Conservation (phyloP, 30 jellyfish, hydroid and myxozoan species). For the Chrysaora quinquecirrha region DNA sequence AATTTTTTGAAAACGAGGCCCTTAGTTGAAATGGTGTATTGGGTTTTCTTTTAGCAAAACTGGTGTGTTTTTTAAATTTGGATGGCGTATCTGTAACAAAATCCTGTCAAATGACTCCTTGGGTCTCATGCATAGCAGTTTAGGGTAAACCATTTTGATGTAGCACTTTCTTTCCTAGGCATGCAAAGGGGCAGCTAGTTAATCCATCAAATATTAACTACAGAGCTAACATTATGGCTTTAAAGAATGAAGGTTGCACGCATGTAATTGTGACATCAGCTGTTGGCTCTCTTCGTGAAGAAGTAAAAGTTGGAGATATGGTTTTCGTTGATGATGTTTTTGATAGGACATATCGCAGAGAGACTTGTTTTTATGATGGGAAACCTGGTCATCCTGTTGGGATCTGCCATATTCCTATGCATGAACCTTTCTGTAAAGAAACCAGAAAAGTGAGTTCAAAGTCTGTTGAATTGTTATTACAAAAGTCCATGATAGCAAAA, state of each 20-base stretch:
- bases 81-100: no score
- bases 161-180: no score
- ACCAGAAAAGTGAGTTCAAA: constrained; percentile 81
- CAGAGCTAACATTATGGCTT: constrained; percentile 96
- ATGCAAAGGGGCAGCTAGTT: constrained; percentile 75
- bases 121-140: no score
- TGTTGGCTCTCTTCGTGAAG: constrained; percentile 94
- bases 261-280: constrained; percentile 96
- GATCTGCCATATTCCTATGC: constrained; percentile 93
- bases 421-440: constrained; percentile 88
- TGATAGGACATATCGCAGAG: constrained; percentile 86
- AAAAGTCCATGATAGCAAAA: no score
- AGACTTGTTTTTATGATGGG: constrained; percentile 91
- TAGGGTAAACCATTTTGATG: no score
- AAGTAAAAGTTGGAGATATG: constrained; percentile 78
- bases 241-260: constrained; percentile 93
- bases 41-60: no score
- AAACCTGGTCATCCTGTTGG: constrained; percentile 79
- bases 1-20: no score
- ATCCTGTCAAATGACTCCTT: no score
- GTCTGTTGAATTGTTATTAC: no score
- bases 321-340: constrained; percentile 88
- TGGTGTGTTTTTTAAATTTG: no score
- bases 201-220: constrained; percentile 94
- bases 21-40: no score